phyloP scores from a whole-genome alignment of 1,140 invertebrate species.

The Episyrphus balteatus region DNA sequence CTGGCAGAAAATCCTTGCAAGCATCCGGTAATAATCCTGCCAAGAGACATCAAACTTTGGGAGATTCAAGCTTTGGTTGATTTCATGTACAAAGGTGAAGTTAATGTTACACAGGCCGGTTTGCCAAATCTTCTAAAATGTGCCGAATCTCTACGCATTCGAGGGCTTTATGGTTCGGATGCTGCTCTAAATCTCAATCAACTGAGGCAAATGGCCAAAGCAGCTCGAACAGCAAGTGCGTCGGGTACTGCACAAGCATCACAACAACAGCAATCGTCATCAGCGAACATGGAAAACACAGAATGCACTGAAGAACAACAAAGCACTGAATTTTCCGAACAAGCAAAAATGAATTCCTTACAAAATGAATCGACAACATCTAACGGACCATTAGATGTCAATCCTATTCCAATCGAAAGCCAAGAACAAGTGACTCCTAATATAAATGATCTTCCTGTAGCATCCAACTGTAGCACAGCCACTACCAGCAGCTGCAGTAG shows the following conservation, averaged over 20 bases:
- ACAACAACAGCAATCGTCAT: conserved; percentile 5
- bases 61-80: conserved; percentile 73
- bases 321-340: too few relatives aligned
- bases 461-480: too few relatives aligned
- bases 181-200: conserved; percentile 35
- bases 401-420: too few relatives aligned
- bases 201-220: conserved; percentile 18
- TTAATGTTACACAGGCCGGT: conserved; percentile 73
- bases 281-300: neutral
- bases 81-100: conserved; percentile 81
- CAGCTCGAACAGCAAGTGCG: conserved; percentile 9
- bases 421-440: too few relatives aligned
- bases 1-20: conserved; percentile 73
- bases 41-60: conserved; percentile 51
- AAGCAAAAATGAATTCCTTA: too few relatives aligned
- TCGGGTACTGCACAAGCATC: conserved; percentile 5
- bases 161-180: conserved; percentile 44
- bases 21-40: conserved; percentile 75
- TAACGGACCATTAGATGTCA: too few relatives aligned
- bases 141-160: conserved; percentile 69
- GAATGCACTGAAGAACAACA: too few relatives aligned
- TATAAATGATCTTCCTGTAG: too few relatives aligned
- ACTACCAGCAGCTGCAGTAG: too few relatives aligned
- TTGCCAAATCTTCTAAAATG: conserved; percentile 65
- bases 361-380: too few relatives aligned